Percentiles rank a stretch among this genome's conserved stretches.
phyloP scores from a whole-genome alignment of 2,113 vertebrate species.

The Amphiprion percula region DNA sequence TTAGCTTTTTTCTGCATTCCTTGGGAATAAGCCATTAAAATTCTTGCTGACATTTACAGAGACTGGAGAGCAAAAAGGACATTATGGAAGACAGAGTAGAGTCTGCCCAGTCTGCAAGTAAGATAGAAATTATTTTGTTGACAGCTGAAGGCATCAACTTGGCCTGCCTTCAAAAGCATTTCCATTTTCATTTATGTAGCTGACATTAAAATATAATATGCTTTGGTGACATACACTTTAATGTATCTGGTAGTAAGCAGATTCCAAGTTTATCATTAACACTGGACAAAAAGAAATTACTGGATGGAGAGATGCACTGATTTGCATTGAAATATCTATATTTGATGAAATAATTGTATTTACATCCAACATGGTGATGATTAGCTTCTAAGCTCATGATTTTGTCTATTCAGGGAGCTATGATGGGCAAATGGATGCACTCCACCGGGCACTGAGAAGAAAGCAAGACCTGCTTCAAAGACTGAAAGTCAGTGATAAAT shows the following conservation, averaged over 20 bases:
- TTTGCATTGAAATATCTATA: too few relatives aligned
- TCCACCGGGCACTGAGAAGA: conserved; percentile 83
- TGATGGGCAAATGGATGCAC: conserved; percentile 65
- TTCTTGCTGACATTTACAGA: conserved; percentile 75
- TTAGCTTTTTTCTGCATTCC: background rate
- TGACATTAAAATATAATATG: too few relatives aligned
- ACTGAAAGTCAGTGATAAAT: conserved; percentile 77
- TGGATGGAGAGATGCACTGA: too few relatives aligned
- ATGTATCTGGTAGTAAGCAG: background rate
- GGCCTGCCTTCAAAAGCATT: too few relatives aligned
- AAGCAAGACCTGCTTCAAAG: conserved; percentile 86
- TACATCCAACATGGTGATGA: background rate
- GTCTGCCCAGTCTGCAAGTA: conserved; percentile 78
- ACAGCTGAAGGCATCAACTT: too few relatives aligned
- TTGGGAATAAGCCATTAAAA: background rate
- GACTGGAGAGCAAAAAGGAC: conserved; percentile 85
- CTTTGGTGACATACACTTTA: background rate
- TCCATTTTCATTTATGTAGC: too few relatives aligned
- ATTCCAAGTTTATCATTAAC: background rate
- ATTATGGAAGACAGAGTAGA: conserved; percentile 72
- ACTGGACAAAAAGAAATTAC: too few relatives aligned
- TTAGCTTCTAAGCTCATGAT: background rate
- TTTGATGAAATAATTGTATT: background rate
- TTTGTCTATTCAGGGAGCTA: conserved; percentile 77
- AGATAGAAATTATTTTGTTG: conserved; percentile 19